Evolutionary conservation across 2,888 invertebrate species (phyloP).

Genomic region (Sphecodes monilicornis): DNA sequence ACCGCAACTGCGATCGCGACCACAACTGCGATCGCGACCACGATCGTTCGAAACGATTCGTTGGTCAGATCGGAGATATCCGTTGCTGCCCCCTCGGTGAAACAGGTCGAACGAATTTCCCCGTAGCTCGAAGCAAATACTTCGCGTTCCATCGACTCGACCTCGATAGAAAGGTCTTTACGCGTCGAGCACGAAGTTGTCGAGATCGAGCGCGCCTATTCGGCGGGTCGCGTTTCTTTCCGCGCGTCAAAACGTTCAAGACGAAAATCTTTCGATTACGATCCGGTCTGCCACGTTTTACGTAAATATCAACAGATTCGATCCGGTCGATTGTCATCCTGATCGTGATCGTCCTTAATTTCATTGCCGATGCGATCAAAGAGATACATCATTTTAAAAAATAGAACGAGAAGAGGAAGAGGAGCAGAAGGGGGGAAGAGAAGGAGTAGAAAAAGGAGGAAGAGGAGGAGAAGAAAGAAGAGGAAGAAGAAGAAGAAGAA

Average conservation of each 20-base stretch:
- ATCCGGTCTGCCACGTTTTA: neutral
- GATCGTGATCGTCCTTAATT: neutral
- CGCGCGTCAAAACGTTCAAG: neutral
- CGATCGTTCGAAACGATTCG: neutral
- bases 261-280: neutral
- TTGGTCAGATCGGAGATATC: neutral
- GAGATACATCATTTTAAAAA: no score
- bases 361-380: neutral
- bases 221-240: neutral
- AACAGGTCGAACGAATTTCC: slow-evolving; percentile 50
- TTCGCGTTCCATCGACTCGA: slow-evolving; percentile 58
- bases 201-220: neutral
- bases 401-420: no score
- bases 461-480: neutral
- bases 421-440: no score
- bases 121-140: slow-evolving; percentile 44
- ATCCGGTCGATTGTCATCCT: neutral
- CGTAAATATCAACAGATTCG: neutral
- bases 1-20: neutral
- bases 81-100: slow-evolving; percentile 24
- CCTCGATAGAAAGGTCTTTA: slow-evolving; percentile 50
- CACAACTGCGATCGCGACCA: no score
- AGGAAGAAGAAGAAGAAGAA: neutral
- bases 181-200: neutral
- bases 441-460: no score